These are phyloP conservation scores for Leptinotarsa rubiginosa DNA, from an alignment of 2,888 invertebrate species.

Conservation along the genomic window DNA sequence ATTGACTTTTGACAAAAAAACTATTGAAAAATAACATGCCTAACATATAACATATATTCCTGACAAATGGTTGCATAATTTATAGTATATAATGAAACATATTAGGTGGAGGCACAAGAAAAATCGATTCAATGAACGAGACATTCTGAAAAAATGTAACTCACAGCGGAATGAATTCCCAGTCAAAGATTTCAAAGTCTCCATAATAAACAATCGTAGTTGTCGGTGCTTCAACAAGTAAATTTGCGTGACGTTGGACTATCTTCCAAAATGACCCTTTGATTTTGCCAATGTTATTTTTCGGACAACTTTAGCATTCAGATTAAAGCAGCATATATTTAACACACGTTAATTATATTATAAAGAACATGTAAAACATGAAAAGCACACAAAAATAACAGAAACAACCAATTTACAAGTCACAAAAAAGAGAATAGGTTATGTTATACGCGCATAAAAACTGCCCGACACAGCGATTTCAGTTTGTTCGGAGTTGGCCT, in stretches of 20 bases:
- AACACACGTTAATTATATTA: slow-evolving; percentile 22
- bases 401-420: slow-evolving; percentile 34
- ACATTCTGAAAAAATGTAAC: slow-evolving; percentile 37
- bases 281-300: slow-evolving; percentile 28
- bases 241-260: slow-evolving; percentile 37
- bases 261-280: slow-evolving; percentile 35
- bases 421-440: slow-evolving; percentile 43
- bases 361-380: slow-evolving; percentile 22
- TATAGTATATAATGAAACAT: slow-evolving; percentile 29
- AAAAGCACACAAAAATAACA: slow-evolving; percentile 32
- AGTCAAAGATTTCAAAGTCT: slow-evolving; percentile 43
- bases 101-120: slow-evolving; percentile 35
- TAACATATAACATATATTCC: background rate
- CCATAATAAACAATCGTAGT: slow-evolving; percentile 37
- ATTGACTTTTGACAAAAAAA: background rate
- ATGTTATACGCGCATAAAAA: slow-evolving; percentile 41
- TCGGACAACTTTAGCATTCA: background rate
- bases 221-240: slow-evolving; percentile 42
- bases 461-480: slow-evolving; percentile 32
- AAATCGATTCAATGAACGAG: slow-evolving; percentile 38
- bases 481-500: slow-evolving; percentile 37
- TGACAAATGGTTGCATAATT: slow-evolving; percentile 45
- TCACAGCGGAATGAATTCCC: slow-evolving; percentile 50
- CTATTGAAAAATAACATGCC: background rate
- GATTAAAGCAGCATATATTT: background rate